phyloP scores from a whole-genome alignment of 2,113 vertebrate species.

The Theristicus caerulescens region DNA sequence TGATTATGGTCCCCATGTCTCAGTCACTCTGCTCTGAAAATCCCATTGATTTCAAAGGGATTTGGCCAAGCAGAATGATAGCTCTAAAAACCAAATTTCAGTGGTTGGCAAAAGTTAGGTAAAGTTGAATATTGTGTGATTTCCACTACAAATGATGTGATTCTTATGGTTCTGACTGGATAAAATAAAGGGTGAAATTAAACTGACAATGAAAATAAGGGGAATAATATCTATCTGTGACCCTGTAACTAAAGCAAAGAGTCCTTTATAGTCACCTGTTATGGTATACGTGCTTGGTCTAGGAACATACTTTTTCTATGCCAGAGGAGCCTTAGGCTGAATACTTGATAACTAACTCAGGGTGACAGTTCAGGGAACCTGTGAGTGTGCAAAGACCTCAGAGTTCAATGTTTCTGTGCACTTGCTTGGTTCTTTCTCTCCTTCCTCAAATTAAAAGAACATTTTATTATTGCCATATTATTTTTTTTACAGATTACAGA shows the following conservation, averaged over 20 bases:
- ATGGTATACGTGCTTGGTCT: background rate
- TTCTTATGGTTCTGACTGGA: background rate
- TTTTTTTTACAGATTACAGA: background rate
- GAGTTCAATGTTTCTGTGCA: background rate
- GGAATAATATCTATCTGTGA: background rate
- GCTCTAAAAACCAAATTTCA: background rate
- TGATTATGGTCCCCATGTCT: background rate
- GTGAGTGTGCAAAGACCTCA: background rate
- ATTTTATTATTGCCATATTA: background rate
- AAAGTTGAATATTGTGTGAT: background rate
- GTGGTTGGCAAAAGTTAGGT: background rate
- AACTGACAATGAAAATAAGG: background rate
- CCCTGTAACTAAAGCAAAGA: background rate
- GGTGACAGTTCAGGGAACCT: background rate
- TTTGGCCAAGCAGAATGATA: background rate
- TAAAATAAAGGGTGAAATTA: constrained; percentile 9
- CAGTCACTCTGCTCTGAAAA: constrained; percentile 14
- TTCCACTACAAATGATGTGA: background rate
- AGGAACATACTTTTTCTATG: background rate
- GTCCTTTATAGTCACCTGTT: background rate
- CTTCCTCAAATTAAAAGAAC: background rate
- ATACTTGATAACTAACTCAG: background rate
- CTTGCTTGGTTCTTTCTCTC: background rate
- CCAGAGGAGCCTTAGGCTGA: background rate
- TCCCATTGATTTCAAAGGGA: constrained; percentile 22